Base-by-base conservation (phyloP, 2,888 invertebrate genomes). In the Drosophila helvetica region DNA sequence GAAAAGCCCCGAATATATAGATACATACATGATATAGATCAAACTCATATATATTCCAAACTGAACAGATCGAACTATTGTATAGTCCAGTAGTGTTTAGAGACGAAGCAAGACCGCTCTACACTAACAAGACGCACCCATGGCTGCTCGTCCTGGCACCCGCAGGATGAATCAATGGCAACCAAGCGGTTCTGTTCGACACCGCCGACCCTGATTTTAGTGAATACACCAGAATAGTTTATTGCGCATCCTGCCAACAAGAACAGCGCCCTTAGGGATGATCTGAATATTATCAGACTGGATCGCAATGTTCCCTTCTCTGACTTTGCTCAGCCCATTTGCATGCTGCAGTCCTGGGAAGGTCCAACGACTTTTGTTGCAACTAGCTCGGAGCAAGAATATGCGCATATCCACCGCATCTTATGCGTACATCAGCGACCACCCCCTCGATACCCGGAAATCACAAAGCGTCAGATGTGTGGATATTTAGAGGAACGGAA, bases 291-390 rank as follows among this genome's bases (percentile, higher is more conserved):
- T 8, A n/a, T 62, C 6, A 45, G 27, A 10, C 18, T 57, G 5
- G 1, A 15, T 7, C 12, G 18, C 1, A 30, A 46, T 2, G 52
- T 59, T 6, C 17, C 17, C 8, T 42, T 42, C 17, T 15, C 22
- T n/a, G 22, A 9, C 2, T 43, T 33, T 12, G 7, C 56, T 3
- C 46, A 55, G 5, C 64, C 64, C 4, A 60, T 19, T 69, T 64
- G 64, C 25, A 38, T 69, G 30, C 30, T 27, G 15, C 45, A 25
- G 6, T 38, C 67, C 2, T 10, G 19, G 10, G 38, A 18, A 18
- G 8, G 8, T 2, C 1, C 6, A n/a, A 12, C 8, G 17, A 12
- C 18, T 5, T 47, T 51, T 18, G 9, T 61, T 19, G 47, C 22
- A 9, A n/a, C 46, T 5, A 19, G 52, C 6, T 33, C 38, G 18